Evolutionary conservation across 2,797 vertebrate species (phyloP).

Genomic region (Lacerta agilis): DNA sequence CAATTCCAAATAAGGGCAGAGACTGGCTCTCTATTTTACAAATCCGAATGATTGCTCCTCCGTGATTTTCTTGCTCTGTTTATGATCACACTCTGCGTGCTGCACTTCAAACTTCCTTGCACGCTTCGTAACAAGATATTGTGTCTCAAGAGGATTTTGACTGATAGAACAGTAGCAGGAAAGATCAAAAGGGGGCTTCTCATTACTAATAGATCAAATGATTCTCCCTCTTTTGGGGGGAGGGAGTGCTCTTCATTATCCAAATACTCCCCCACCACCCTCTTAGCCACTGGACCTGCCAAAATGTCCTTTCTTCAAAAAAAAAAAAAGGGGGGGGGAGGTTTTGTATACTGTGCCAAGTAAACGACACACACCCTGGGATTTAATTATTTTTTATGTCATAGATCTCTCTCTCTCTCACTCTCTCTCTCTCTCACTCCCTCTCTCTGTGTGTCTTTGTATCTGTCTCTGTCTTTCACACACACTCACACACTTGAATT

Average conservation of each 20-base stretch:
- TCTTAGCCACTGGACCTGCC: not conserved
- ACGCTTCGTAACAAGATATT: not conserved
- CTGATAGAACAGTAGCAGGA: constrained; percentile 8
- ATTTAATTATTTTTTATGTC: too few relatives aligned
- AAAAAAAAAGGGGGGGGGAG: too few relatives aligned
- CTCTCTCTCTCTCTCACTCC: not conserved
- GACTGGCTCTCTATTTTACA: not conserved
- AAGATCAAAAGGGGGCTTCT: constrained; percentile 15
- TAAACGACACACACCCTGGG: not conserved
- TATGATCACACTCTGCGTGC: not conserved
- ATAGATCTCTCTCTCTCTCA: too few relatives aligned
- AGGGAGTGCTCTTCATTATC: not conserved
- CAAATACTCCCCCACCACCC: not conserved
- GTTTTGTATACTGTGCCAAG: not conserved
- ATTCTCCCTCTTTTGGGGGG: not conserved
- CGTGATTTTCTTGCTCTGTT: not conserved
- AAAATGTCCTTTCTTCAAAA: constrained; percentile 4
- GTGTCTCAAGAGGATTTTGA: not conserved
- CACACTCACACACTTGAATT: not conserved
- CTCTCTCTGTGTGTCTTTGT: too few relatives aligned
- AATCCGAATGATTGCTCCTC: not conserved
- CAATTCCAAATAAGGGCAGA: not conserved
- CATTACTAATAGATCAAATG: constrained; percentile 23
- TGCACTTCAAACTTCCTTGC: not conserved
- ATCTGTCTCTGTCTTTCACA: not conserved